These are phyloP conservation scores for Cantharis rufa DNA, from an alignment of 2,888 invertebrate genomes.

Conservation along the genomic window DNA sequence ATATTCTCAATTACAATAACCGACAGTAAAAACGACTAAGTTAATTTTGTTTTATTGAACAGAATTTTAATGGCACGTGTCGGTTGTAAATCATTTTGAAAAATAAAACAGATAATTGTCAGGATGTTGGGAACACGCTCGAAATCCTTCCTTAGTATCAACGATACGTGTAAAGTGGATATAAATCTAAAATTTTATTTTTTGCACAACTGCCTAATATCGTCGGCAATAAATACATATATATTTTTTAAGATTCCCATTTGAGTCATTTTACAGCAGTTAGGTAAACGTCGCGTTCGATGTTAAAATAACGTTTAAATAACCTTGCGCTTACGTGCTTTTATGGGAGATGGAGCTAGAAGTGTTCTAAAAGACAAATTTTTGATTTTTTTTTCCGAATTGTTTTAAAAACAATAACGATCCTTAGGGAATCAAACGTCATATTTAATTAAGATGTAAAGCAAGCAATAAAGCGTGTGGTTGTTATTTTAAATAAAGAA, in stretches of 20 bases:
- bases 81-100: background rate
- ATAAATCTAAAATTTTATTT: background rate
- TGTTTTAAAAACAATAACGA: background rate
- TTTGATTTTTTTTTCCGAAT: background rate
- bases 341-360: background rate
- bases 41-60: background rate
- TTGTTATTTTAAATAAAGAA: background rate
- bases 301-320: background rate
- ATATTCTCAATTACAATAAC: background rate
- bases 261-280: background rate
- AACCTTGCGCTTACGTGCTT: background rate
- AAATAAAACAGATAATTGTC: background rate
- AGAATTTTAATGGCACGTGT: background rate
- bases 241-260: background rate
- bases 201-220: background rate
- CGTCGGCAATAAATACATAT: background rate
- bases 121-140: background rate
- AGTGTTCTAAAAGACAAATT: background rate
- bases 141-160: background rate
- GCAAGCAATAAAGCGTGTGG: slow-evolving; percentile 1
- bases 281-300: background rate
- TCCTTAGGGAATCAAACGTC: background rate
- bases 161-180: background rate
- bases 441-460: background rate
- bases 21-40: background rate